Percentiles rank a stretch among this genome's conserved stretches.
These are phyloP conservation scores for Ophion slaviceki DNA, from an alignment of 2,888 invertebrate genomes.

Conservation along the genomic window DNA sequence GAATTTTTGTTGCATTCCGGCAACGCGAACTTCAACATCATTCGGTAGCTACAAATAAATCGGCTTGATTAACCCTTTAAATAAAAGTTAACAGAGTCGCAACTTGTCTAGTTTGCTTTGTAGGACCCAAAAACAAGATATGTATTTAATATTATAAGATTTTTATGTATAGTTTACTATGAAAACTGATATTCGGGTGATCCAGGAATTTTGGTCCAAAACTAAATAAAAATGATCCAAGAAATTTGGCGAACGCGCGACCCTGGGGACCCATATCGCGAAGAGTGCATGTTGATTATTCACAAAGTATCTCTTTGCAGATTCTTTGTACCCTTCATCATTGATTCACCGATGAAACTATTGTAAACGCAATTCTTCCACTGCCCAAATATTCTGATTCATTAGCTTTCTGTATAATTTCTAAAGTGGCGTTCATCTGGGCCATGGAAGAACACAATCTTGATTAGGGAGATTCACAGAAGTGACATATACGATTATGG, in stretches of 20 bases:
- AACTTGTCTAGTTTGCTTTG: background rate
- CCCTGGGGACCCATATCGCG: background rate
- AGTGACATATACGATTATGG: constrained; percentile 30
- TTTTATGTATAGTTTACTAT: background rate
- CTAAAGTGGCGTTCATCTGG: background rate
- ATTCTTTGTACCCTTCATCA: background rate
- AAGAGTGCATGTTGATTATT: background rate
- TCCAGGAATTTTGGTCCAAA: background rate
- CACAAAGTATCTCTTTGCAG: background rate
- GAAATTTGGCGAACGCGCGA: background rate
- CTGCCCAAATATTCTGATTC: background rate
- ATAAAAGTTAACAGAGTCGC: background rate
- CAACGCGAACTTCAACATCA: too few species aligned
- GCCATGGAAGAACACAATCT: background rate
- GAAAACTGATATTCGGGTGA: background rate
- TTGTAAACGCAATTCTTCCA: background rate
- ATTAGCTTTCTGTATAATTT: background rate
- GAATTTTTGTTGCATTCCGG: too few species aligned
- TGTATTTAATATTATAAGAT: background rate
- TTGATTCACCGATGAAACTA: background rate
- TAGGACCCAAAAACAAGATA: background rate
- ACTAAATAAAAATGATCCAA: background rate
- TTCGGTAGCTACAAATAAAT: background rate
- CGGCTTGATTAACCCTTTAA: background rate
- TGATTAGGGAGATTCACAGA: background rate